Percentiles rank a stretch among this genome's conserved stretches.
phyloP scores from a whole-genome alignment of 2,113 vertebrate species.

The Sphyrna mokarran region DNA sequence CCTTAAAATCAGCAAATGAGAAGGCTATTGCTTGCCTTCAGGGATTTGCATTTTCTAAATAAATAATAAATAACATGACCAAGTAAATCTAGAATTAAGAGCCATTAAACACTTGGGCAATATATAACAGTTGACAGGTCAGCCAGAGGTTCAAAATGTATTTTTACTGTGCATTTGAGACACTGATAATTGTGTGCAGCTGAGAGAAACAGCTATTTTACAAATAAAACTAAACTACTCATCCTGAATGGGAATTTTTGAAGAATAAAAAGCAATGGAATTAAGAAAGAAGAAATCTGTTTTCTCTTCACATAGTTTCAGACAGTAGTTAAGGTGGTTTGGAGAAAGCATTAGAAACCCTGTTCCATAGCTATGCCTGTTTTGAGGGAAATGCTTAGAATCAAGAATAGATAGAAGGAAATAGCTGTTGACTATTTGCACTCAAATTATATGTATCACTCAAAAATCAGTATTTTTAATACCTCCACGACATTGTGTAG shows the following conservation, averaged over 20 bases:
- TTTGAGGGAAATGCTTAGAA: background rate
- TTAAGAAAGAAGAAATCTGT: background rate
- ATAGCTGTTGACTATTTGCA: background rate
- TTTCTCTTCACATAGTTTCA: background rate
- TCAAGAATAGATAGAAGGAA: background rate
- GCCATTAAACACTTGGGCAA: background rate
- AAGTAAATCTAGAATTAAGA: background rate
- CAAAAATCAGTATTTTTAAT: background rate
- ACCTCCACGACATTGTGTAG: background rate
- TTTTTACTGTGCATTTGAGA: background rate
- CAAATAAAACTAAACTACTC: background rate
- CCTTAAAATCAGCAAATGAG: no score
- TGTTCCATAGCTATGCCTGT: background rate
- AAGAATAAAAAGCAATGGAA: background rate
- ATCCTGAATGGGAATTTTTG: background rate
- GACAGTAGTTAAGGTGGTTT: background rate
- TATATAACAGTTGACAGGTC: background rate
- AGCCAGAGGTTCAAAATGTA: background rate
- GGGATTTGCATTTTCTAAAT: no score
- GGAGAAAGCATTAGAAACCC: background rate
- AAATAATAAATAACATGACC: background rate
- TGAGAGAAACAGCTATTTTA: background rate
- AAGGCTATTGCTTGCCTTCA: no score
- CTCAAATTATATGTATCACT: background rate
- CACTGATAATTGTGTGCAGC: background rate